phyloP scores from a whole-genome alignment of 2,797 vertebrate species.

The Lacerta bilineata region DNA sequence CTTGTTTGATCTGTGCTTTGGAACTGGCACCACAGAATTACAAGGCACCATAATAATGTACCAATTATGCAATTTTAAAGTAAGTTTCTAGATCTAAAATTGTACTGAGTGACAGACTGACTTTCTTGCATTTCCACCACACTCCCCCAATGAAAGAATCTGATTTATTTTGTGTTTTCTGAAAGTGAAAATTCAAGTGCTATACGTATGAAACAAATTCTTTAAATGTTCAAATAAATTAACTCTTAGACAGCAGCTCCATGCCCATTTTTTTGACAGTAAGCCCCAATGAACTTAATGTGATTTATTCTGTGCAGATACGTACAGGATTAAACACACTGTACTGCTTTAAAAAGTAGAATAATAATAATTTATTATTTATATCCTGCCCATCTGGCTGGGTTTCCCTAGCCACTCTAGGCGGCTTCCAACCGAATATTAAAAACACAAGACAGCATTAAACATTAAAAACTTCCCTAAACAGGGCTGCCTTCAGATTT shows the following conservation, averaged over 20 bases:
- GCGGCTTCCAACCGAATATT: too few relatives aligned
- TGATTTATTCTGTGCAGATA: too few relatives aligned
- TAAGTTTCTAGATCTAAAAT: background rate
- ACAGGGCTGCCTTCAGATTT: too few relatives aligned
- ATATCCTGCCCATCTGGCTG: too few relatives aligned
- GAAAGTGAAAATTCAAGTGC: background rate
- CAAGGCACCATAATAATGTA: background rate
- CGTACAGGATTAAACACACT: too few relatives aligned
- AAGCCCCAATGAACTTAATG: too few relatives aligned
- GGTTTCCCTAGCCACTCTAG: too few relatives aligned
- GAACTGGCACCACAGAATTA: background rate
- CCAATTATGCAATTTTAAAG: background rate
- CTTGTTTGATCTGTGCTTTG: slow-evolving; percentile 6
- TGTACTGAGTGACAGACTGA: background rate
- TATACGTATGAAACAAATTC: background rate
- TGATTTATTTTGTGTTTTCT: background rate
- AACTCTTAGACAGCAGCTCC: background rate
- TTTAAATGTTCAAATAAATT: slow-evolving; percentile 6
- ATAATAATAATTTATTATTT: too few relatives aligned
- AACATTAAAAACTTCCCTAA: too few relatives aligned
- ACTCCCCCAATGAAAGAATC: background rate
- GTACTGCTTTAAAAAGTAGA: background rate
- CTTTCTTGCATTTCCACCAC: background rate
- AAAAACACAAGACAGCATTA: too few relatives aligned
- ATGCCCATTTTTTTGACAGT: background rate